These are phyloP conservation scores for Aspidiotus rigidus DNA, from an alignment of 2,888 invertebrate species.

Conservation along the genomic window DNA sequence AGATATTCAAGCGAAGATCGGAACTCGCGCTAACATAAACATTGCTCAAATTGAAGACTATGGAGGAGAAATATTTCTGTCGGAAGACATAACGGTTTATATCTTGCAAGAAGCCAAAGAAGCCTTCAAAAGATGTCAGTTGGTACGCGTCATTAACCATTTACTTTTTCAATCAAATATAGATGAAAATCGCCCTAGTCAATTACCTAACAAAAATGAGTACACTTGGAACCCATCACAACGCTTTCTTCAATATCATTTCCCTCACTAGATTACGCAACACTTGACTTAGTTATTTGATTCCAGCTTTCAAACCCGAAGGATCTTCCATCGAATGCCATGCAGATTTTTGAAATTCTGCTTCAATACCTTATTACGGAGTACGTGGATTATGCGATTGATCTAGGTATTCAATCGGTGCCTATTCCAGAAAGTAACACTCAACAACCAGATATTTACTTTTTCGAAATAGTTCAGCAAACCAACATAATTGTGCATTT, in stretches of 20 bases:
- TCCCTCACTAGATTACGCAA: conserved; percentile 5
- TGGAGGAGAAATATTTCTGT: conserved; percentile 92
- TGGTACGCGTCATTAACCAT: conserved; percentile 12
- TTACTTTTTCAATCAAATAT: neutral
- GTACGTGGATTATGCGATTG: conserved; percentile 93
- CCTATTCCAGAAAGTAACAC: conserved; percentile 81
- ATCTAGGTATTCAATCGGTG: conserved; percentile 79
- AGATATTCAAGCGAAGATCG: conserved; percentile 87
- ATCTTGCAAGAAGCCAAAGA: conserved; percentile 82
- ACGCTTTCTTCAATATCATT: conserved; percentile 18
- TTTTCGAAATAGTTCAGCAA: conserved; percentile 86
- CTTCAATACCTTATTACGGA: conserved; percentile 77
- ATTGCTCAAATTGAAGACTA: conserved; percentile 92
- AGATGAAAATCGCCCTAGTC: too few species aligned
- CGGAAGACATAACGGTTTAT: conserved; percentile 85
- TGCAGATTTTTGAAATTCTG: conserved; percentile 72
- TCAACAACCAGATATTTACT: conserved; percentile 70
- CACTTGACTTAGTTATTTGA: conserved; percentile 29
- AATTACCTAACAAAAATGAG: too few species aligned
- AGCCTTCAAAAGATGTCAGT: conserved; percentile 64
- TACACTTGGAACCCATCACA: too few species aligned
- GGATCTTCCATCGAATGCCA: conserved; percentile 67
- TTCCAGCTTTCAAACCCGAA: conserved; percentile 63
- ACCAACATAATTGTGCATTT: conserved; percentile 87
- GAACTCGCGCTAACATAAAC: conserved; percentile 82